Base-by-base conservation (phyloP, 2,113 vertebrate genomes). In the human region DNA sequence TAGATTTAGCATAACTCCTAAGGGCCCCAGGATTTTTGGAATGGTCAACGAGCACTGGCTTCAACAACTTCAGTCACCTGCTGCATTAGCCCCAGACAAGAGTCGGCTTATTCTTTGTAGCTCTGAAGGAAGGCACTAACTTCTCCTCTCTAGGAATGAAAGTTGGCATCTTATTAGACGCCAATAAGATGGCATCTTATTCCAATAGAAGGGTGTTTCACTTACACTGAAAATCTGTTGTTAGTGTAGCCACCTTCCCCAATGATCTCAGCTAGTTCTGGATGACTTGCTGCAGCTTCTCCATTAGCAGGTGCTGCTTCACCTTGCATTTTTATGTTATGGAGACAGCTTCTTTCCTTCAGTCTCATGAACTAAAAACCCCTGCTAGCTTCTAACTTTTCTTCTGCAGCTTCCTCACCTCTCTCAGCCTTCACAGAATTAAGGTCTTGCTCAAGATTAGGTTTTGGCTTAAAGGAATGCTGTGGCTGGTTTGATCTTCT, bases 1-100 rank as follows among this genome's bases (percentile, higher is more conserved):
- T 0, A 10, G 8, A n/a, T 20, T 3, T 2, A 4, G 68, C 68
- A 18, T 20, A 4, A 64, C 9, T 27, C 61, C 25, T 18, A 17
- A n/a, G 35, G 35, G 68, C 35, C 7, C 59, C 16, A 17, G 32
- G 66, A n/a, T n/a, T n/a, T 35, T 1, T 7, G 66, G 66, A 68
- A 68, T 17, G 32, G 66, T 68, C 66, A 68, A 3, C 10, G 3
- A 18, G 14, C 66, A 68, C 66, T 18, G 66, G 32, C 32, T 68
- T 68, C 6, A 35, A 32, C 32, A 17, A 32, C 3, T n/a, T 68
- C 66, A 68, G 66, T 32, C 32, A 16, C 32, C 66, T n/a, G 68
- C 68, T n/a, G 35, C 68, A 20, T 20, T 4, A 20, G 32, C 68
- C 35, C 66, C 32, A 9, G 66, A 64, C 8, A 18, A 18, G 35